These are phyloP conservation scores for Drosophila colorata DNA, from an alignment of 2,888 invertebrate species.

Conservation along the genomic window DNA sequence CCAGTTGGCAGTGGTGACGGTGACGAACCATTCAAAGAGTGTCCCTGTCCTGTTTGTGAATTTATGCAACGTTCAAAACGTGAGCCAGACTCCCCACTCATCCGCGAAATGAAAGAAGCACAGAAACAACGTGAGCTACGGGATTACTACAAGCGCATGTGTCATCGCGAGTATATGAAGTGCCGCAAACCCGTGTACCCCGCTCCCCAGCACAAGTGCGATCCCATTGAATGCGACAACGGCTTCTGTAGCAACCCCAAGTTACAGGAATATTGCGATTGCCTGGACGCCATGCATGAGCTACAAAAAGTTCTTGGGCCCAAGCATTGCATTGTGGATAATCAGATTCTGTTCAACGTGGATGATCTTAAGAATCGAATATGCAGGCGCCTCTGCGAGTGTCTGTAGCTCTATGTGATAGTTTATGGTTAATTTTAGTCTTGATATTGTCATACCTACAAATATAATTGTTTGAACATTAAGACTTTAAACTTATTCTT, in stretches of 20 bases:
- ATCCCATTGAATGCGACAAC: constrained; percentile 21
- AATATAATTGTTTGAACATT: neutral
- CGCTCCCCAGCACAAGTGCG: constrained; percentile 30
- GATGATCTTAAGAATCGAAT: constrained; percentile 46
- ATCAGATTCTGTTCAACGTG: constrained; percentile 39
- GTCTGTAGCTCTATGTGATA: constrained; percentile 18
- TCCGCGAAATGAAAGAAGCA: constrained; percentile 35
- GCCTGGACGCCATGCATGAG: constrained; percentile 47
- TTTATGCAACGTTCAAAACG: constrained; percentile 7
- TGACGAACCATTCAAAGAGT: constrained; percentile 19
- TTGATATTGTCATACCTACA: neutral
- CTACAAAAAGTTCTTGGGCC: constrained; percentile 41
- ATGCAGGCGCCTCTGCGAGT: constrained; percentile 40
- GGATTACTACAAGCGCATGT: constrained; percentile 27
- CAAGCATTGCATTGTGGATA: constrained; percentile 16
- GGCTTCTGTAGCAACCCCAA: constrained; percentile 29
- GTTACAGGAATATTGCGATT: constrained; percentile 47
- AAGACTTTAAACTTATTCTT: no score
- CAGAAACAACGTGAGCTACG: constrained; percentile 24
- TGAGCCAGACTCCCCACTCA: constrained; percentile 40
- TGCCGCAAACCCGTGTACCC: constrained; percentile 1
- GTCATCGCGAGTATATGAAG: constrained; percentile 18
- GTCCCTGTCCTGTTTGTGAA: constrained; percentile 41
- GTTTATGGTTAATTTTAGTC: neutral
- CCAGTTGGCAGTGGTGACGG: neutral